These are phyloP conservation scores for Brienomyrus brachyistius DNA, from an alignment of 2,113 vertebrate genomes.

Conservation along the genomic window DNA sequence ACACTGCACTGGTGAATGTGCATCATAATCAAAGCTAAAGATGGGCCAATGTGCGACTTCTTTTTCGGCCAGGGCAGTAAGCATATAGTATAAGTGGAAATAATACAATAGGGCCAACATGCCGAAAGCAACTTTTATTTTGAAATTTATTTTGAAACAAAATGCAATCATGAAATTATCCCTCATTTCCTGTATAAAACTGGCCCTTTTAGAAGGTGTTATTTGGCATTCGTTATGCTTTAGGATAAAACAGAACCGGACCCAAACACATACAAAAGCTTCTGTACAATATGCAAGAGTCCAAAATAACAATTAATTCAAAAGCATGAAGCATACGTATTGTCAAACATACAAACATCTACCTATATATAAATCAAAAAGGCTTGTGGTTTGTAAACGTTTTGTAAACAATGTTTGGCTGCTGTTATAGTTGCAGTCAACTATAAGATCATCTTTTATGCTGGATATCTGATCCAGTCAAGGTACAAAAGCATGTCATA, in stretches of 20 bases:
- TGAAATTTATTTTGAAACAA: conserved; percentile 6
- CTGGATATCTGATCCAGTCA: background rate
- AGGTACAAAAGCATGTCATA: background rate
- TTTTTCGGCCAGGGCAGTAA: background rate
- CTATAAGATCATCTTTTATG: background rate
- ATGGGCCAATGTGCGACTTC: too few relatives aligned
- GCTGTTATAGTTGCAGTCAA: conserved; percentile 9
- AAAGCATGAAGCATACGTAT: conserved; percentile 7
- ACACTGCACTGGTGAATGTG: too few relatives aligned
- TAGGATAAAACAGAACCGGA: background rate
- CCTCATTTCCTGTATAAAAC: conserved; percentile 13
- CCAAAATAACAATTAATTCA: conserved; percentile 8
- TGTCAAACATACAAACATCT: background rate
- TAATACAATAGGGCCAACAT: background rate
- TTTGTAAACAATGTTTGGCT: conserved; percentile 20
- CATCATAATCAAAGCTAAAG: too few relatives aligned
- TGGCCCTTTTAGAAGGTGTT: background rate
- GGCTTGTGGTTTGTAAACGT: conserved; percentile 16
- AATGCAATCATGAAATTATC: conserved; percentile 5
- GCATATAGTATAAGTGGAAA: background rate
- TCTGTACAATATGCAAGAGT: conserved; percentile 4
- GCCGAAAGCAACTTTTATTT: conserved; percentile 17
- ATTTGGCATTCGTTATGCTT: background rate
- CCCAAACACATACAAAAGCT: background rate
- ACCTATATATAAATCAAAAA: background rate